These are phyloP conservation scores for Tetragonula carbonaria DNA, from an alignment of 2,888 invertebrate species.

Conservation along the genomic window DNA sequence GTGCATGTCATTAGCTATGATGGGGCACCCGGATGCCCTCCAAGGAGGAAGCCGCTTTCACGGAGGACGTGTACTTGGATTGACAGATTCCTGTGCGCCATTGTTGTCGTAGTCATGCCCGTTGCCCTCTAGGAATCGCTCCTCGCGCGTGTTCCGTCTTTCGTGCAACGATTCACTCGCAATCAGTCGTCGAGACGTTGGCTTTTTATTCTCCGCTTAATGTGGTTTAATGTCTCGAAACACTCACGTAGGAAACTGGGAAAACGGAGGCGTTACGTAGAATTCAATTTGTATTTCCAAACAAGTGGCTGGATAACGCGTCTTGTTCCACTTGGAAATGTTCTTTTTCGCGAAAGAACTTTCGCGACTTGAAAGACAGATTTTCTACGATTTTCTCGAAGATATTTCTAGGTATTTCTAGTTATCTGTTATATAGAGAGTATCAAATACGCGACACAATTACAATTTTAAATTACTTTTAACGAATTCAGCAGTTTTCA, in stretches of 20 bases:
- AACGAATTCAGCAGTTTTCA: neutral
- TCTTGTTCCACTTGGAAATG: too few species aligned
- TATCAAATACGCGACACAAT: too few species aligned
- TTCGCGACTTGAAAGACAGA: too few species aligned
- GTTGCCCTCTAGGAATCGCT: conserved; percentile 76
- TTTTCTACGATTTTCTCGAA: too few species aligned
- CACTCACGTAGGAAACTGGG: neutral
- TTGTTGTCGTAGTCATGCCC: conserved; percentile 82
- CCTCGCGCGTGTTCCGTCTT: conserved; percentile 58
- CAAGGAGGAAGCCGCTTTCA: conserved; percentile 79
- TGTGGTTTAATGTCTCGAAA: neutral
- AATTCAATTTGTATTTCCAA: too few species aligned
- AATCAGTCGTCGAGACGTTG: conserved; percentile 2
- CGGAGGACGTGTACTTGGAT: conserved; percentile 81
- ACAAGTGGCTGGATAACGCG: too few species aligned
- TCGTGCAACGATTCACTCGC: conserved; percentile 41
- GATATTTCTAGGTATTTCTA: too few species aligned
- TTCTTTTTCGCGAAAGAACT: too few species aligned
- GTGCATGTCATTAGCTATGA: conserved; percentile 83
- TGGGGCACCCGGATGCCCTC: conserved; percentile 79
- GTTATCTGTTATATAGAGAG: too few species aligned
- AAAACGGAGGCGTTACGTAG: too few species aligned
- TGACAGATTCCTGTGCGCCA: conserved; percentile 82
- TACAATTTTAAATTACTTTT: neutral
- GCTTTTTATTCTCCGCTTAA: conserved; percentile 8